Evolutionary conservation across 1,140 invertebrate genomes (phyloP), one percentile per base, ranked within the genome.

Genomic region (Drosophila novamexicana): DNA sequence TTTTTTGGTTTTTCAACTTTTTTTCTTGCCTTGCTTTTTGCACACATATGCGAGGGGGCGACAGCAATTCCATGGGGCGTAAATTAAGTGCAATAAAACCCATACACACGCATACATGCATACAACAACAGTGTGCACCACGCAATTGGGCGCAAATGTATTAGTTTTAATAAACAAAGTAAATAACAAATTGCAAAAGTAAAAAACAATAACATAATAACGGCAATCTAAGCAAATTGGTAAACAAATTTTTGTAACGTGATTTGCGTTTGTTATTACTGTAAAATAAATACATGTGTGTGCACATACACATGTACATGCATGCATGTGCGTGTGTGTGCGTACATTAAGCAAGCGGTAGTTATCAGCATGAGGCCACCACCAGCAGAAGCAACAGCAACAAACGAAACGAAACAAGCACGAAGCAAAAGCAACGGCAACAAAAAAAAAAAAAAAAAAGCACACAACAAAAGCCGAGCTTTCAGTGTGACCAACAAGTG

Each of bases 31-130:
- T 22, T 29, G 49, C 39, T 57, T 42, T 52, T 59, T 44, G n/a
- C 44, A 18, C 44, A 62, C 59, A 49, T 10, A 63, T 39, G 14
- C 18, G n/a, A 57, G 32, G 22, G 54, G 61, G 44, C 61, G 52
- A 72, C 54, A 72, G 49, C 34, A 29, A 78, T 85, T 75, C 53
- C 64, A 88, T 77, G 79, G 83, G 78, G 50, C 66, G 75, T 76
- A 88, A 88, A 86, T 79, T 79, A 71, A 74, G 54, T 82, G 79
- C 72, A 86, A 86, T 86, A 76, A 79, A 88, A 73, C 53, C 79
- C 67, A 62, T 42, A 42, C 34, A 50, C 39, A 64, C 22, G 22
- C 34, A 59, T 47, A 56, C 10, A 7, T 10, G 40, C 12, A 36
- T 34, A 54, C 3, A 36, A 1, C 10, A 22, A 29, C 16, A 40